phyloP scores from a whole-genome alignment of 2,888 invertebrate species.

The Branchellion lobata region DNA sequence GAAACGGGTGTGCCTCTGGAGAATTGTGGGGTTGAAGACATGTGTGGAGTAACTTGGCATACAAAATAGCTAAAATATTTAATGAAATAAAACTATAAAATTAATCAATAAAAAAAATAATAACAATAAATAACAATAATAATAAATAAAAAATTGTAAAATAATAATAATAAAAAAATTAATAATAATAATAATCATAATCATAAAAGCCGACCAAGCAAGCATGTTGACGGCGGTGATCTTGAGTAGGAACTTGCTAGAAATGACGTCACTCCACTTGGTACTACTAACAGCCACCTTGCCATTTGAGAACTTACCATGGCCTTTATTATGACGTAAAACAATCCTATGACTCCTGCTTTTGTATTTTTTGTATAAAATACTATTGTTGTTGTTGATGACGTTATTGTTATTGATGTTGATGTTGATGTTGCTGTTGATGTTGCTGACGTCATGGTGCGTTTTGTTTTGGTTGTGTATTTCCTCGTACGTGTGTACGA shows the following conservation, averaged over 20 bases:
- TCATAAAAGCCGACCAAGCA: too few relatives aligned
- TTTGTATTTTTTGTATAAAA: too few relatives aligned
- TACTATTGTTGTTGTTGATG: too few relatives aligned
- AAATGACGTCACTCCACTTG: constrained; percentile 41
- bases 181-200: background rate
- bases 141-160: constrained; percentile 15
- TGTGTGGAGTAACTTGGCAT: background rate
- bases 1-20: too few relatives aligned
- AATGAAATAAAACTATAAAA: background rate
- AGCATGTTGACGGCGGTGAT: constrained; percentile 48
- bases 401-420: too few relatives aligned
- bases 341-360: constrained; percentile 21
- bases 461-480: too few relatives aligned
- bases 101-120: too few relatives aligned
- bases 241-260: constrained; percentile 40
- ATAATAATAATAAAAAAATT: background rate
- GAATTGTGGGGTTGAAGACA: too few relatives aligned
- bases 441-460: too few relatives aligned
- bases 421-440: too few relatives aligned
- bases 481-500: too few relatives aligned
- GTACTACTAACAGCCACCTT: background rate
- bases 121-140: too few relatives aligned
- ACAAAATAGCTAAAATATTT: background rate
- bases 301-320: background rate
- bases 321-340: background rate